Conservation (phyloP, 2,888 invertebrate species). For the Ophion ellenae region DNA sequence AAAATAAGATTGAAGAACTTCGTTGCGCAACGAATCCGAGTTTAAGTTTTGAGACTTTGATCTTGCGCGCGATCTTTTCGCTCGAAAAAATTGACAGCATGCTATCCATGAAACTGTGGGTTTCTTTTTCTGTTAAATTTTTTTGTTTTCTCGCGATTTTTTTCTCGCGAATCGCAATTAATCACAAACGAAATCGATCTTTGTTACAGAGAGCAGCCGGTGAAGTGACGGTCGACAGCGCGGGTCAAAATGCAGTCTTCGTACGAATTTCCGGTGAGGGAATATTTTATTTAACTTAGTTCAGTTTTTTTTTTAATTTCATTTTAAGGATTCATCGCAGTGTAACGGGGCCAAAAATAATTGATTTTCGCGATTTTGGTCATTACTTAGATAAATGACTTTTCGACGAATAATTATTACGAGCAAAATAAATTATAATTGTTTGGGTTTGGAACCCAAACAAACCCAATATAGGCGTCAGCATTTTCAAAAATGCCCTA, state of each 20-base stretch:
- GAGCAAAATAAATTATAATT: too few species aligned
- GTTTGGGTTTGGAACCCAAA: too few species aligned
- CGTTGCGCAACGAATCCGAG: background rate
- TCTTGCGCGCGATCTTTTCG: background rate
- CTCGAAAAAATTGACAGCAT: background rate
- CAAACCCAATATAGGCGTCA: too few species aligned
- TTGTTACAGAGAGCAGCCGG: constrained; percentile 77
- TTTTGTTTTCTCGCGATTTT: background rate
- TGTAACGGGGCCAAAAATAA: too few species aligned
- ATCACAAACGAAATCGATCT: background rate
- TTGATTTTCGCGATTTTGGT: too few species aligned
- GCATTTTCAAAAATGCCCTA: too few species aligned
- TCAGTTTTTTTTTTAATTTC: background rate
- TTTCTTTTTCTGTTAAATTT: background rate
- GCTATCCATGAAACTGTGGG: background rate
- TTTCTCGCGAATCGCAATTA: background rate
- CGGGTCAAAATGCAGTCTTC: constrained; percentile 78
- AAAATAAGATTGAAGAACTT: background rate
- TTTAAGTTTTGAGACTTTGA: background rate
- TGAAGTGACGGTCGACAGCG: constrained; percentile 77
- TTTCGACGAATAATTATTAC: too few species aligned
- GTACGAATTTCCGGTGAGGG: constrained; percentile 81
- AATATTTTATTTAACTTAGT: background rate
- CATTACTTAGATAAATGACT: too few species aligned
- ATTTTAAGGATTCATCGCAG: too few species aligned